A percentile compares a stretch with the other conserved stretches of the same genome.
Conservation (phyloP, 1,140 invertebrate species). For the Panonychus citri region DNA sequence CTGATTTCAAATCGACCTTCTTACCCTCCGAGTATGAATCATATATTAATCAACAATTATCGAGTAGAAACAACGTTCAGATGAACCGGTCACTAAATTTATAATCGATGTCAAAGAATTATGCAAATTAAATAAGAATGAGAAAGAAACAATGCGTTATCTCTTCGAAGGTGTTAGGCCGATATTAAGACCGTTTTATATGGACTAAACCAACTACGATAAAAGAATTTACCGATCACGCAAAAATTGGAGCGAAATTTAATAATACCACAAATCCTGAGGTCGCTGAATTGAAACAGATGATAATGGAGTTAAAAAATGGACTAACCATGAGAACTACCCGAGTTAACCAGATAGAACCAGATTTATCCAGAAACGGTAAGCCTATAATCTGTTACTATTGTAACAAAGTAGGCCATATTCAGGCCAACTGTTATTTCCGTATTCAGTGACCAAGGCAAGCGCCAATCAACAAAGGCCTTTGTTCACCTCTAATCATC, state of each 20-base stretch:
- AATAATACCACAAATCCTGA: too few relatives aligned
- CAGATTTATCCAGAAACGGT: too few relatives aligned
- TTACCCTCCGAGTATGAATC: background rate
- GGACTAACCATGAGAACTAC: too few relatives aligned
- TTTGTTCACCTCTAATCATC: too few relatives aligned
- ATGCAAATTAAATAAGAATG: background rate
- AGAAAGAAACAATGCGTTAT: background rate
- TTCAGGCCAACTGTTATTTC: too few relatives aligned
- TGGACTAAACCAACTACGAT: background rate
- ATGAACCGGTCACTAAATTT: background rate
- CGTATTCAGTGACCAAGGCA: too few relatives aligned
- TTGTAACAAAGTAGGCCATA: too few relatives aligned
- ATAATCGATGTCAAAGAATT: background rate
- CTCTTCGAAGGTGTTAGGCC: background rate
- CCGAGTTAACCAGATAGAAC: too few relatives aligned
- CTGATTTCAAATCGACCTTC: background rate
- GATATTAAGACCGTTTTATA: background rate
- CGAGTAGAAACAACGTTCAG: background rate
- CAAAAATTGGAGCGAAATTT: background rate
- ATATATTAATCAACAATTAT: background rate
- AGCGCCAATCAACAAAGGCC: too few relatives aligned
- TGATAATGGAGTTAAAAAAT: too few relatives aligned
- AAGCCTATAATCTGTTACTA: too few relatives aligned
- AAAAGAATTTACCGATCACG: background rate
- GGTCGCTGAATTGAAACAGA: too few relatives aligned